Conservation (phyloP, 2,888 invertebrate genomes). For the Nephrotoma appendiculata region DNA sequence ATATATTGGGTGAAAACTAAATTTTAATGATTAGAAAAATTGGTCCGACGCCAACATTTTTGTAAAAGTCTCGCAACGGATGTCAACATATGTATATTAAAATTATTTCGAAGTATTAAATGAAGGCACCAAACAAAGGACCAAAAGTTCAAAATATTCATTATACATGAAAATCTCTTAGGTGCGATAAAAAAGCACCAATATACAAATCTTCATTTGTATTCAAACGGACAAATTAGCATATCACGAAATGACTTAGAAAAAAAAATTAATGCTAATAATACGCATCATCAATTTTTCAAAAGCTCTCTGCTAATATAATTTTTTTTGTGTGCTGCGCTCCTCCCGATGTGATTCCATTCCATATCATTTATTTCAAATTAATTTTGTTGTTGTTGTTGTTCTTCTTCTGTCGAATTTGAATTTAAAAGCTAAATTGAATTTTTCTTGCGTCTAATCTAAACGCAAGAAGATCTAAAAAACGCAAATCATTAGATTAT, state of each 20-base stretch:
- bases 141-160: not conserved
- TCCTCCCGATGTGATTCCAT: not conserved
- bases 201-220: not conserved
- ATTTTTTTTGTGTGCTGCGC: not conserved
- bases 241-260: not conserved
- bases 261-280: not conserved
- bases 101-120: too few species aligned
- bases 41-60: too few species aligned
- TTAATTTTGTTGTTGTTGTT: not conserved
- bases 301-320: not conserved
- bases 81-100: too few species aligned
- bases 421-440: not conserved
- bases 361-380: not conserved
- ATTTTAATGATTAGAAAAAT: too few species aligned
- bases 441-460: not conserved
- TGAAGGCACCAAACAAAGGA: too few species aligned
- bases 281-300: not conserved
- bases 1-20: too few species aligned
- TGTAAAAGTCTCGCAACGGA: too few species aligned
- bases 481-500: not conserved
- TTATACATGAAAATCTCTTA: not conserved
- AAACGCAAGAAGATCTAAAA: not conserved
- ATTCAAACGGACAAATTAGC: not conserved
- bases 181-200: not conserved
- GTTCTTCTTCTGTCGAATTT: not conserved